Base-by-base conservation (phyloP, 2,797 vertebrate species). In the Muscicapa striata region DNA sequence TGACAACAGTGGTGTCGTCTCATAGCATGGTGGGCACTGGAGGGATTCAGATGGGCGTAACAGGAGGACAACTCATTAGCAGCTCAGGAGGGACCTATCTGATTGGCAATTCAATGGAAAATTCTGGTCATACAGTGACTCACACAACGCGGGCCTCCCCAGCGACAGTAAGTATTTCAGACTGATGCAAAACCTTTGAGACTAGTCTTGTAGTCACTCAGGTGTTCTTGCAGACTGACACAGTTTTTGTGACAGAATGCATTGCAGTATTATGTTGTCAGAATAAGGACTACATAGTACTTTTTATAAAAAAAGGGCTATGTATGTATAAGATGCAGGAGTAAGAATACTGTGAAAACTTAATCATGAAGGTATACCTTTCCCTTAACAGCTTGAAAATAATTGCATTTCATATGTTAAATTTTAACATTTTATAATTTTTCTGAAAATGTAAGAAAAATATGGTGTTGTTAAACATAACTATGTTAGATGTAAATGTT, bases 21-120 rank as follows among this genome's bases (percentile, higher is more conserved):
- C 98, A 98, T 93, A 98, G 98, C 80, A 98, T 98, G 98, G 98
- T 98, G 97, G 98, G 98, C 90, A 97, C 98, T 94, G 98, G 98
- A 96, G 98, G 98, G 52, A 98, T 98, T 97, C 98, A 98, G 92
- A 98, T 98, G 98, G 98, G 98, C 57, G 98, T 98, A 93, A 97
- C 98, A 48, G 98, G 98, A 97, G 98, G 98, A 97, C 98, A 98
- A 41, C 98, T 98, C 87, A 98, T 98, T 96, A 98, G 98, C 97
- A 98, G 98, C 96, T 98, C 98, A 68, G 98, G 98, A 97, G 98
- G 98, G 58, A 98, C 98, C 85, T 98, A 98, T 90, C 97, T 98
- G 87, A 98, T 98, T 67, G 98, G 98, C 93, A 98, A 98, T 94
- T 98, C 98, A 72, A 98, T 98, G 98, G 98, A 98, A 97, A 98